phyloP scores from a whole-genome alignment of 2,797 vertebrate species.

The Paguma larvata region DNA sequence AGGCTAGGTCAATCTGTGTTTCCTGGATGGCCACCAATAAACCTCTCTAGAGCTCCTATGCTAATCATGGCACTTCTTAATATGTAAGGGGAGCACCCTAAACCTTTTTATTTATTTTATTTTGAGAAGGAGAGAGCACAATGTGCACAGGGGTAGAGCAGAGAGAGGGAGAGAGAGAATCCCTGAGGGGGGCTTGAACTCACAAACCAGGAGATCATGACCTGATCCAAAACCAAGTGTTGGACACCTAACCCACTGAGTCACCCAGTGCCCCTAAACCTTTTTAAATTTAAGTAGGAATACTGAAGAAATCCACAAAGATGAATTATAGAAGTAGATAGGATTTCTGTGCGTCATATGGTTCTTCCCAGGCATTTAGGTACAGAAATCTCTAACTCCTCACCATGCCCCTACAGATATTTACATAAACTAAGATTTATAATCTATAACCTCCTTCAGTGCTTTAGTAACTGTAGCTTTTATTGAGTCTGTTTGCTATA shows the following conservation, averaged over 20 bases:
- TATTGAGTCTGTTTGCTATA: neutral
- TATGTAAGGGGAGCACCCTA: neutral
- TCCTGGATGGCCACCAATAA: neutral
- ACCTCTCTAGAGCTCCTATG: neutral
- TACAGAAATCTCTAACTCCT: conserved; percentile 27
- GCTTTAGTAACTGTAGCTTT: conserved; percentile 12
- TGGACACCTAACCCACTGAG: no score
- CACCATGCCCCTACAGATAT: neutral
- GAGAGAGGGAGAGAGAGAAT: no score
- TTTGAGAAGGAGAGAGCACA: no score
- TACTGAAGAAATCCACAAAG: neutral
- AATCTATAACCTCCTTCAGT: neutral
- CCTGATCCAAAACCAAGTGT: no score
- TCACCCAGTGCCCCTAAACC: no score
- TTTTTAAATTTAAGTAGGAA: conserved; percentile 16
- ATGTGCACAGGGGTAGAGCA: no score
- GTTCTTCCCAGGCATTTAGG: neutral
- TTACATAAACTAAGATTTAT: conserved; percentile 37
- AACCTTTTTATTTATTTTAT: neutral
- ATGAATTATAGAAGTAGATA: neutral
- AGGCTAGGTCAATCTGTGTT: neutral
- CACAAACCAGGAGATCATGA: no score
- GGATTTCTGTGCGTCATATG: neutral
- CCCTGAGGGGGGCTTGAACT: no score
- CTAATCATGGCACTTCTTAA: neutral